Percentiles rank a stretch among this genome's conserved stretches.
Evolutionary conservation across 2,888 invertebrate genomes (phyloP).

Genomic region (Hypomecis punctinalis): DNA sequence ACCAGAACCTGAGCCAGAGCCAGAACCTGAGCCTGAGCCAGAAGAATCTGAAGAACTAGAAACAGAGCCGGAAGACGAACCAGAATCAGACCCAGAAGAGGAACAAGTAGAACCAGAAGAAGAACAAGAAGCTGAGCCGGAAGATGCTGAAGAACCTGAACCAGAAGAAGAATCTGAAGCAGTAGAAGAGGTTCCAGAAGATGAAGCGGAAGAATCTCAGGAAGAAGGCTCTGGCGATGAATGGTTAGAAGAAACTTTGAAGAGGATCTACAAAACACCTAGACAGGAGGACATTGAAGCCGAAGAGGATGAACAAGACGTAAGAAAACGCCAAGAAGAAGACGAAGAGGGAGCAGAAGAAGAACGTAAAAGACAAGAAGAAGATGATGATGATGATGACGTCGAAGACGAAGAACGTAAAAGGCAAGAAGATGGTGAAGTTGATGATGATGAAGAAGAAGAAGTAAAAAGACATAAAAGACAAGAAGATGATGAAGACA

Average conservation of each 20-base stretch:
- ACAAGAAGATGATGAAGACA: constrained; percentile 10
- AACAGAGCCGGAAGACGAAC: constrained; percentile 68
- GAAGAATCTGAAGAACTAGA: constrained; percentile 36
- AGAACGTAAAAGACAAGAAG: constrained; percentile 13
- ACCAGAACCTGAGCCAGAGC: constrained; percentile 22
- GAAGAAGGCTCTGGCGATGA: constrained; percentile 54
- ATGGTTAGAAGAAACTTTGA: constrained; percentile 52
- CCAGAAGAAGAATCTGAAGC: constrained; percentile 62
- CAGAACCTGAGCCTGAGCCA: constrained; percentile 59
- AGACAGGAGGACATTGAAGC: constrained; percentile 49
- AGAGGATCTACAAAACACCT: constrained; percentile 41
- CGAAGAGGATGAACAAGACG: constrained; percentile 42
- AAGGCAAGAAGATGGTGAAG: constrained; percentile 13
- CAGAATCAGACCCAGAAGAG: constrained; percentile 58
- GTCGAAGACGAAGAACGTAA: constrained; percentile 26
- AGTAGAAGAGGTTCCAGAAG: constrained; percentile 57
- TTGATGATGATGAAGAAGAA: constrained; percentile 16
- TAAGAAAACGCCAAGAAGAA: constrained; percentile 22
- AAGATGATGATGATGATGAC: constrained; percentile 29
- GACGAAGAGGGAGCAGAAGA: constrained; percentile 31
- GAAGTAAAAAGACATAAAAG: constrained; percentile 28
- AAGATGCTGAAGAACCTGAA: constrained; percentile 65
- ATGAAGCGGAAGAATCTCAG: constrained; percentile 57
- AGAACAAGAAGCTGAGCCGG: constrained; percentile 63
- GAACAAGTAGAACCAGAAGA: constrained; percentile 65